Percentiles rank a stretch among this genome's conserved stretches.
Evolutionary conservation across 2,113 vertebrate genomes (phyloP).

Genomic region (Toxostoma redivivum): DNA sequence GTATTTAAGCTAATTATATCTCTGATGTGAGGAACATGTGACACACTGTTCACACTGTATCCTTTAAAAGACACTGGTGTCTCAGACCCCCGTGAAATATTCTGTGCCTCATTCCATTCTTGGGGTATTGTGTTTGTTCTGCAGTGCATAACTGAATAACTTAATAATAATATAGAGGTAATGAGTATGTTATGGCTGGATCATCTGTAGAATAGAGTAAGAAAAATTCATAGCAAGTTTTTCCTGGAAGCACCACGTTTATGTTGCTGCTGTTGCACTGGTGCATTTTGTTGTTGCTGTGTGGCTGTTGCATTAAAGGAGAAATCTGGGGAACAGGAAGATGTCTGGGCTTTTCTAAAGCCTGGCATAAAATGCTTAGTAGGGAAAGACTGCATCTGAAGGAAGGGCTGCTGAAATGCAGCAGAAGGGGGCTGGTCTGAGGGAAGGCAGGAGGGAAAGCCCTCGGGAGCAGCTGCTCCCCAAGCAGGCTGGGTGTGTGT

Average conservation of each 20-base stretch:
- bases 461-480: neutral
- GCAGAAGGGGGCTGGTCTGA: neutral
- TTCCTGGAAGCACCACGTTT: neutral
- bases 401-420: neutral
- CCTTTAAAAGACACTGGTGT: constrained; percentile 26
- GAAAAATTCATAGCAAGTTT: neutral
- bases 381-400: neutral
- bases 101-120: neutral
- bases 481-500: neutral
- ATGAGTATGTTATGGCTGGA: neutral
- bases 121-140: neutral
- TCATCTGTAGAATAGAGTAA: neutral
- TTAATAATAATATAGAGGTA: neutral
- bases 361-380: neutral
- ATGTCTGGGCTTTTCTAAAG: neutral
- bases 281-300: neutral
- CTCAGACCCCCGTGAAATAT: neutral
- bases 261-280: neutral
- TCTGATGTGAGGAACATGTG: constrained; percentile 71
- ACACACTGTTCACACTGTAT: constrained; percentile 37
- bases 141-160: neutral
- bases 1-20: constrained; percentile 78
- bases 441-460: neutral
- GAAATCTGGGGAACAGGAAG: neutral
- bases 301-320: neutral